These are phyloP conservation scores for Eolophus roseicapilla DNA, from an alignment of 2,113 vertebrate genomes.

Conservation along the genomic window DNA sequence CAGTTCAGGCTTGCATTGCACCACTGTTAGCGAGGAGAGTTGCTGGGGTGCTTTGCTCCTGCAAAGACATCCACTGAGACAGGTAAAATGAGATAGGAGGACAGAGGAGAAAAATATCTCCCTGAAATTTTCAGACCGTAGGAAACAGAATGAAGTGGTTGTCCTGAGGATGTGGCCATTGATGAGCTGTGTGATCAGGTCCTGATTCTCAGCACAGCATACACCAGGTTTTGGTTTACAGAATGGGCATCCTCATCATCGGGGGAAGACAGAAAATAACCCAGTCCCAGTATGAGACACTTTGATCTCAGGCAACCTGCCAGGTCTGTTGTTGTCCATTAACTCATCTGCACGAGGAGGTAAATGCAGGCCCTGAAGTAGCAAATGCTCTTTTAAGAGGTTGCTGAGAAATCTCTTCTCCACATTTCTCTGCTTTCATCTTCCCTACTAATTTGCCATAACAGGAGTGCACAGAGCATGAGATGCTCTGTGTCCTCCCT, in stretches of 20 bases:
- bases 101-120: neutral
- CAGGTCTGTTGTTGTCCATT: conserved; percentile 38
- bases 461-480: fast-evolving
- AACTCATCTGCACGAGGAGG: conserved; percentile 3
- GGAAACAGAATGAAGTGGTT: fast-evolving
- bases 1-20: neutral
- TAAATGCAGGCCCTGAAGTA: conserved; percentile 10
- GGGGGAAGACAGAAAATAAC: neutral
- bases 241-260: neutral
- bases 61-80: neutral
- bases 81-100: neutral
- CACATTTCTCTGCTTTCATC: neutral
- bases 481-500: neutral
- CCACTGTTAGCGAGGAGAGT: neutral
- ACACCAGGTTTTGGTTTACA: neutral
- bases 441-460: neutral
- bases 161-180: neutral
- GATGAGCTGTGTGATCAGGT: neutral
- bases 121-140: neutral
- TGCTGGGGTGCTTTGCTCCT: neutral
- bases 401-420: neutral
- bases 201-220: neutral
- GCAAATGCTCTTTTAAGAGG: conserved; percentile 31
- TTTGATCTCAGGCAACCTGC: conserved; percentile 22
- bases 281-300: neutral